Conservation (phyloP, 2,888 invertebrate genomes). For the Eupeodes latifasciatus region DNA sequence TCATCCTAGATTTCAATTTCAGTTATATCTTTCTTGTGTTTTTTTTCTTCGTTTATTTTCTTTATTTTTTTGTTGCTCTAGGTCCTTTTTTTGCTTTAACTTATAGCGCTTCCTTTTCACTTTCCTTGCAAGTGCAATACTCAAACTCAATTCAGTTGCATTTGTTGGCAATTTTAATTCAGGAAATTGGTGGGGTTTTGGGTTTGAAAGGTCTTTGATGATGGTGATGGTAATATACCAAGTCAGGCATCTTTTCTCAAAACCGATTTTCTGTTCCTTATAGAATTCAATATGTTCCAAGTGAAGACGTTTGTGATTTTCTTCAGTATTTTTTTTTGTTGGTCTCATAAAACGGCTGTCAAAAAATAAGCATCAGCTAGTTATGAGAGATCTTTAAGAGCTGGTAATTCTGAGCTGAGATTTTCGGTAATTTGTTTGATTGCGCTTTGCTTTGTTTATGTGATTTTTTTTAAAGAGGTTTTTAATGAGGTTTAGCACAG, state of each 20-base stretch:
- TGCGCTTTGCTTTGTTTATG: too few species aligned
- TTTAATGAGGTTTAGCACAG: too few species aligned
- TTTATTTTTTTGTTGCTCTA: not conserved
- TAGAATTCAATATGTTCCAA: conserved; percentile 8
- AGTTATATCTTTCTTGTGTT: conserved; percentile 33
- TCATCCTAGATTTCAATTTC: conserved; percentile 67
- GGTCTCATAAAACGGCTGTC: conserved; percentile 72
- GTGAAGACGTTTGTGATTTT: conserved; percentile 64
- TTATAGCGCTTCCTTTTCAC: conserved; percentile 63
- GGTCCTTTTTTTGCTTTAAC: conserved; percentile 1
- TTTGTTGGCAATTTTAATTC: conserved; percentile 69
- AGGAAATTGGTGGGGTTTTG: conserved; percentile 8
- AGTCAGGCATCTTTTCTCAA: not conserved
- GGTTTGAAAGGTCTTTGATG: not conserved
- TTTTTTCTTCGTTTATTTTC: not conserved
- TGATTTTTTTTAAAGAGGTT: too few species aligned
- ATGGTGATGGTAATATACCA: not conserved
- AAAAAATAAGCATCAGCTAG: conserved; percentile 71
- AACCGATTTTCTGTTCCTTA: conserved; percentile 41
- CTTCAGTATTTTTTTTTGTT: conserved; percentile 53
- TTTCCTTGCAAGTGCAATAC: conserved; percentile 52
- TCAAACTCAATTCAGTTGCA: conserved; percentile 52
- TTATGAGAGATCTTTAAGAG: conserved; percentile 36
- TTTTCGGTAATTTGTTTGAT: too few species aligned
- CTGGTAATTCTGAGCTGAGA: conserved; percentile 3